Conservation (phyloP, 2,888 invertebrate species). For the Entomobrya multifasciata region DNA sequence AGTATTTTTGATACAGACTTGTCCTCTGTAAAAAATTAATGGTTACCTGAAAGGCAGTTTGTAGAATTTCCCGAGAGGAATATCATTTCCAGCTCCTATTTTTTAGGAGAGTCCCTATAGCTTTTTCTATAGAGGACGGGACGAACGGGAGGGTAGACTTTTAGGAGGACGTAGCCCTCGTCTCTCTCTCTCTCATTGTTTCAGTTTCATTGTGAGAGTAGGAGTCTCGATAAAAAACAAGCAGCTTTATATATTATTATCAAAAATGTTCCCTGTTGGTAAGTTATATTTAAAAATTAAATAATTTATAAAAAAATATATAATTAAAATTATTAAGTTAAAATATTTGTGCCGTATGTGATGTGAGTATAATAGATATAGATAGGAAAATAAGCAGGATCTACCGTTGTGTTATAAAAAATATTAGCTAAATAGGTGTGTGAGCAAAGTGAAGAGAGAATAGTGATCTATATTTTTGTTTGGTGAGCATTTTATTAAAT, state of each 20-base stretch:
- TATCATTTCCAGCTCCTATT: constrained; percentile 20
- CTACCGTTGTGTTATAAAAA: too few relatives aligned
- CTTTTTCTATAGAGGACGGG: constrained; percentile 4
- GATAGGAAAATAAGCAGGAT: too few relatives aligned
- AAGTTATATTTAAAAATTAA: constrained; percentile 35
- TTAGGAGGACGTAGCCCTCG: constrained; percentile 15
- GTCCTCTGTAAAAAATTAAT: background rate
- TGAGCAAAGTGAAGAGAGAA: too few relatives aligned
- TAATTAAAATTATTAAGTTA: background rate
- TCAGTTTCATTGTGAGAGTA: background rate
- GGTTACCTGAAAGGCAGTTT: background rate
- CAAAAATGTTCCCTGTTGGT: constrained; percentile 69
- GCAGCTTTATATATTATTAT: background rate
- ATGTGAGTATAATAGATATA: background rate
- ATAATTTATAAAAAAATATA: background rate
- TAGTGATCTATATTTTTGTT: too few relatives aligned
- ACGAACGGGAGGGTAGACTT: constrained; percentile 18
- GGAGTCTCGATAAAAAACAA: background rate
- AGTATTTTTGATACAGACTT: too few relatives aligned
- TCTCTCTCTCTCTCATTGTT: background rate
- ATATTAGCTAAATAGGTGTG: too few relatives aligned
- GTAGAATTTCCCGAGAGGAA: background rate
- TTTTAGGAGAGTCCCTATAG: constrained; percentile 29
- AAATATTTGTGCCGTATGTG: background rate
- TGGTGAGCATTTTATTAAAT: too few relatives aligned